Evolutionary conservation across 2,113 vertebrate genomes (phyloP).

Genomic region (Nerophis lumbriciformis): DNA sequence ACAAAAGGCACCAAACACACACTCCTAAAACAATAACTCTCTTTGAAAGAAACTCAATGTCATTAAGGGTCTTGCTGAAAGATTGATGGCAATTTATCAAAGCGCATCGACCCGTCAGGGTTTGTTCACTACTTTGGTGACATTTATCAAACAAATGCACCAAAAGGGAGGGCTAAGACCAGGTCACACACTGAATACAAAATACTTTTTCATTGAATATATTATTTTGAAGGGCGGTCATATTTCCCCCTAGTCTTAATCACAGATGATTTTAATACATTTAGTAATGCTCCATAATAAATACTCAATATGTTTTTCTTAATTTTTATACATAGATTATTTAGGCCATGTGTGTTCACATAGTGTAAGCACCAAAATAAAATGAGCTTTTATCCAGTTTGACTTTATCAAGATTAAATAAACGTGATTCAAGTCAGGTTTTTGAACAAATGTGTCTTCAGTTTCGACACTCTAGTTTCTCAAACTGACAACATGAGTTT

Average conservation of each 20-base stretch:
- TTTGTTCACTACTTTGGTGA: conserved; percentile 22
- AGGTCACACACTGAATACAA: conserved; percentile 2
- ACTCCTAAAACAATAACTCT: not conserved
- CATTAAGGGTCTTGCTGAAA: conserved; percentile 15
- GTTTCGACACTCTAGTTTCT: no score
- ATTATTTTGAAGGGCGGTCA: not conserved
- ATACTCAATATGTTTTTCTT: no score
- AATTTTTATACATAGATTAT: no score
- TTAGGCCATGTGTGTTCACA: no score
- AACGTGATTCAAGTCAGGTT: no score
- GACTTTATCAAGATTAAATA: no score
- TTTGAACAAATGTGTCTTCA: no score
- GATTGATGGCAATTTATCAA: conserved; percentile 30
- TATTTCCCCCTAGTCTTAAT: not conserved
- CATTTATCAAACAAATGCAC: conserved; percentile 29
- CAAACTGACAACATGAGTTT: no score
- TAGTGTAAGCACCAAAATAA: no score
- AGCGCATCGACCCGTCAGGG: conserved; percentile 9
- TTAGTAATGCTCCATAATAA: not conserved
- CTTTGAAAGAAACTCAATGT: conserved; percentile 18
- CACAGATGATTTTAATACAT: conserved; percentile 7
- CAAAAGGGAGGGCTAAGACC: not conserved
- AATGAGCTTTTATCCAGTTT: no score
- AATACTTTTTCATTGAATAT: conserved; percentile 3
- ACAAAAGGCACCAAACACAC: not conserved